These are phyloP conservation scores for Gymnopithys bicolor DNA, from an alignment of 2,797 vertebrate species.

Conservation along the genomic window DNA sequence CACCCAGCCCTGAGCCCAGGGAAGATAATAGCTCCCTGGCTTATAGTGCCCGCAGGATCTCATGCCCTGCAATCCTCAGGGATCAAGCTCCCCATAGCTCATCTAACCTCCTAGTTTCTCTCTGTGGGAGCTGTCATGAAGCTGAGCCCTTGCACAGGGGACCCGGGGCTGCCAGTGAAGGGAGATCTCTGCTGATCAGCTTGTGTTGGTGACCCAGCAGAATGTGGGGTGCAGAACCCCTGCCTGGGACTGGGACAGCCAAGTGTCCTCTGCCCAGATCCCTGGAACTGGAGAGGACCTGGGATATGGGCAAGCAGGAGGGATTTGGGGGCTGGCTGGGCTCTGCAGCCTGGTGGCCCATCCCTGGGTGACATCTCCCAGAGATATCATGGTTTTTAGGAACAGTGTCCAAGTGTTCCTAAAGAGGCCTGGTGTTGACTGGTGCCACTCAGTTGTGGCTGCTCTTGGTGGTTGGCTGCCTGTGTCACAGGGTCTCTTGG, in stretches of 20 bases:
- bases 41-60: constrained; percentile 36
- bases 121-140: neutral
- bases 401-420: no score
- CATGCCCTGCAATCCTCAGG: neutral
- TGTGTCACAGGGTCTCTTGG: fast-evolving
- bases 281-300: neutral
- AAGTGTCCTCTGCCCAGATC: neutral
- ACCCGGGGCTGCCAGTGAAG: neutral
- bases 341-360: neutral
- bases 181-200: constrained; percentile 27
- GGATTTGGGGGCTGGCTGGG: fast-evolving
- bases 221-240: no score
- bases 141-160: neutral
- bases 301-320: neutral
- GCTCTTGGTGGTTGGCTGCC: neutral
- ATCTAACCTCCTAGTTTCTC: neutral
- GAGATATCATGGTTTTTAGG: neutral
- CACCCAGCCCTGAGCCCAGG: constrained; percentile 4
- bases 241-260: neutral
- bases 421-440: fast-evolving
- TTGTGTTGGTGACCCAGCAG: neutral
- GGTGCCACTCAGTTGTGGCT: neutral
- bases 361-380: neutral
- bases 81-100: constrained; percentile 5
- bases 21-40: constrained; percentile 53